phyloP scores from a whole-genome alignment of 2,797 vertebrate genomes.

The Pyrrhura leucotis region DNA sequence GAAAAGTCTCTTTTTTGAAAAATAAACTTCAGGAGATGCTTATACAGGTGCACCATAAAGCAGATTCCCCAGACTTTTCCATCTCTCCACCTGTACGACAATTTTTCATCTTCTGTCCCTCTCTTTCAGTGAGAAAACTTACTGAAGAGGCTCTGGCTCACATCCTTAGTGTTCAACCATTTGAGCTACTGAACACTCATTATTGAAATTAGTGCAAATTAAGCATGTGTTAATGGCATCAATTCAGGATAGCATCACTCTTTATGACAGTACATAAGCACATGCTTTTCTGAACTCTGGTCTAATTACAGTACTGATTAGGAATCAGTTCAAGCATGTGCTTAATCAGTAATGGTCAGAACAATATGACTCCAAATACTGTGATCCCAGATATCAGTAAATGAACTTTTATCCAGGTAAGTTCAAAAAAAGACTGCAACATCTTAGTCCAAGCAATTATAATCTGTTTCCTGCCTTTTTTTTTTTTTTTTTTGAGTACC shows the following conservation, averaged over 20 bases:
- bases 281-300: neutral
- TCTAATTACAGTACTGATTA: neutral
- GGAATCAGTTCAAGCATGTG: neutral
- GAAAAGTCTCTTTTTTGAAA: neutral
- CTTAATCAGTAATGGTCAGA: neutral
- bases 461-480: neutral
- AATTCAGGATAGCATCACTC: conserved; percentile 4
- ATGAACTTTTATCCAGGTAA: neutral
- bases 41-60: neutral
- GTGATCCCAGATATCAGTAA: neutral
- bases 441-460: neutral
- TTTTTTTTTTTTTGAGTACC: neutral
- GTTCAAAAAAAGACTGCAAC: neutral
- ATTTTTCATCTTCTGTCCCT: neutral
- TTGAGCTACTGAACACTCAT: conserved; percentile 16
- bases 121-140: neutral
- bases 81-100: neutral
- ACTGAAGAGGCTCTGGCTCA: neutral
- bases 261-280: conserved; percentile 5
- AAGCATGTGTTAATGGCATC: conserved; percentile 25
- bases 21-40: neutral
- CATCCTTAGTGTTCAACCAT: conserved; percentile 6
- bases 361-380: neutral
- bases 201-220: conserved; percentile 59
- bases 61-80: neutral